These are phyloP conservation scores for Bombus pyrosoma DNA, from an alignment of 1,140 invertebrate genomes.

Conservation along the genomic window DNA sequence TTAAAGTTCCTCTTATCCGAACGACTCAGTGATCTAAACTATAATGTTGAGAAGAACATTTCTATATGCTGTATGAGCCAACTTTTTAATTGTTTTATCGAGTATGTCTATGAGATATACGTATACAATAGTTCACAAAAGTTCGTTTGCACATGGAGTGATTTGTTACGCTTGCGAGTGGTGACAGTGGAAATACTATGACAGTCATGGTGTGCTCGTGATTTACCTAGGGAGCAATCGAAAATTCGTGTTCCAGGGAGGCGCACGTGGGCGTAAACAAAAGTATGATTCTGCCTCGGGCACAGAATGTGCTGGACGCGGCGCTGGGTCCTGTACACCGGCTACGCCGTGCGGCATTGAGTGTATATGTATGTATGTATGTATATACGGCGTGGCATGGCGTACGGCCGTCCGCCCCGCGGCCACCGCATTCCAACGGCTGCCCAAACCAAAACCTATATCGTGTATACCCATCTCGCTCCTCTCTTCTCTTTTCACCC, in stretches of 20 bases:
- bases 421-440: conserved; percentile 77
- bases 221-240: conserved; percentile 24
- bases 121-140: background rate
- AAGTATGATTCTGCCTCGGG: conserved; percentile 51
- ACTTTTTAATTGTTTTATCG: background rate
- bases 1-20: too few species aligned
- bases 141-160: background rate
- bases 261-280: conserved; percentile 46
- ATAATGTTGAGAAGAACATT: too few species aligned
- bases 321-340: conserved; percentile 13
- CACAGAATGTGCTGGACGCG: conserved; percentile 53
- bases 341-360: background rate
- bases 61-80: background rate
- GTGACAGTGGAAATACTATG: conserved; percentile 16
- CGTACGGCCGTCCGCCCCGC: conserved; percentile 64
- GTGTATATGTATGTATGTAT: conserved; percentile 28
- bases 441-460: conserved; percentile 76
- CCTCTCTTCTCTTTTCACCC: conserved; percentile 7
- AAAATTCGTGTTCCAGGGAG: conserved; percentile 32
- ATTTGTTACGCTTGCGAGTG: background rate
- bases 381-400: conserved; percentile 53
- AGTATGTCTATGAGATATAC: background rate
- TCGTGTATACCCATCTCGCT: conserved; percentile 54
- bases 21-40: too few species aligned
- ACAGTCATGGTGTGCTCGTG: background rate